Base-by-base conservation (phyloP, 2,888 invertebrate species). In the Lithophane ornitopus region DNA sequence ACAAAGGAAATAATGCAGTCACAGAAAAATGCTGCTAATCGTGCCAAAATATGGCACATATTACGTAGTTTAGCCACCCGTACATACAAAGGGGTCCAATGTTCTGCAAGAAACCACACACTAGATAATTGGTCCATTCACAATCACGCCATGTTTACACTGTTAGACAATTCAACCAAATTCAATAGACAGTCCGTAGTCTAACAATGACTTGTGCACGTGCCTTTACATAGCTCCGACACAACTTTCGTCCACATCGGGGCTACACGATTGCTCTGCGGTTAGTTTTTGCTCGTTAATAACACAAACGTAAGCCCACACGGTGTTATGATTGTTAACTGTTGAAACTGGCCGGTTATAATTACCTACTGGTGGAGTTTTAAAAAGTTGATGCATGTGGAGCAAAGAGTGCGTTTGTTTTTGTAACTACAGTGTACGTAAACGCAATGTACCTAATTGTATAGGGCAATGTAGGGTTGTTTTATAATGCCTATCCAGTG, bases 231-330 rank as follows among this genome's bases (percentile, higher is more conserved):
- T 34, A 52, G 28, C 56, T 41, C 46, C n/a, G 1, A 73, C 72
- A 72, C 70, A 80, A 79, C 76, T 85, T 84, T 73, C 65, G 59
- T 76, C 65, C 76, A 81, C 75, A 80, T 41, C 44, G 78, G 39
- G 75, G 79, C 65, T 62, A 81, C 84, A 81, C 82, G 88, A 90
- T 89, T 89, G 90, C 85, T 87, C 68, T 68, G 79, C 69, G 79
- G 79, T 74, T 84, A 85, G 89, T 90, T 91, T 91, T 91, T 90
- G 87, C 90, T 88, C 85, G 88, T 89, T 89, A 89, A 87, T 74
- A 80, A 85, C 86, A 80, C 88, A 85, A 84, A 86, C 86, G 81
- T 74, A 70, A 67, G 41, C 77, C 68, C 54, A 74, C 73, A 66
- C 65, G 62, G 58, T 66, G 67, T 75, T 85, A 56, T 76, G 78